Base-by-base conservation (phyloP, 1,140 invertebrate species). In the Lucilia sericata region DNA sequence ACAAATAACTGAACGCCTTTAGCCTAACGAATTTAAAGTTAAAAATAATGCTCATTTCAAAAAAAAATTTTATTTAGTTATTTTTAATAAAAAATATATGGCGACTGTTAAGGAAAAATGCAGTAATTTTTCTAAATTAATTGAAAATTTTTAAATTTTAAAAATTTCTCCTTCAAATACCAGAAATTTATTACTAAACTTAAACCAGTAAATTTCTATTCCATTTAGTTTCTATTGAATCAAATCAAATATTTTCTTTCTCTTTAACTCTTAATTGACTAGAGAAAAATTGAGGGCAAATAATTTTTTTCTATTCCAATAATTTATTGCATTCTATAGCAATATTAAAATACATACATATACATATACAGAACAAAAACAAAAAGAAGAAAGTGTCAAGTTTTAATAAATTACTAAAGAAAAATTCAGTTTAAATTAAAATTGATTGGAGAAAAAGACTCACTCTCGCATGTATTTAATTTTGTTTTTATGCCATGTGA, bases 361-460 rank as follows among this genome's bases (percentile, higher is more conserved):
- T 17, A 51, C 49, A 70, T 7, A 70, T 21, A 21, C 9, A 70
- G 60, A 8, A 7, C 8, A 10, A 70, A 21, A 5, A 65, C 17
- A 30, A 30, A 42, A 42, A 42, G 21, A 25, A 70, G 65, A 70
- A 10, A 21, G n/a, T 21, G n/a, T 70, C 51, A 55, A 17, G 51
- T 14, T 55, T 55, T 55, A 55, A 55, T 55, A 55, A 55, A 55
- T 55, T 8, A 55, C n/a, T 70, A 70, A 70, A 60, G n/a, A 60
- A n/a, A 17, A 60, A 60, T 60, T n/a, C 14, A 60, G 17, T 70
- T 70, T 70, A 70, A 70, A 70, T 70, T 70, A 21, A 70, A 70
- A 70, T 70, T 70, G 65, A 70, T 70, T 70, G n/a, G 5, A 60
- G n/a, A 60, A 60, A 42, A 30, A 30, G 25, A 30, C 25, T 2